Evolutionary conservation across 2,888 invertebrate genomes (phyloP).

Genomic region (Eumerus sabulonum): DNA sequence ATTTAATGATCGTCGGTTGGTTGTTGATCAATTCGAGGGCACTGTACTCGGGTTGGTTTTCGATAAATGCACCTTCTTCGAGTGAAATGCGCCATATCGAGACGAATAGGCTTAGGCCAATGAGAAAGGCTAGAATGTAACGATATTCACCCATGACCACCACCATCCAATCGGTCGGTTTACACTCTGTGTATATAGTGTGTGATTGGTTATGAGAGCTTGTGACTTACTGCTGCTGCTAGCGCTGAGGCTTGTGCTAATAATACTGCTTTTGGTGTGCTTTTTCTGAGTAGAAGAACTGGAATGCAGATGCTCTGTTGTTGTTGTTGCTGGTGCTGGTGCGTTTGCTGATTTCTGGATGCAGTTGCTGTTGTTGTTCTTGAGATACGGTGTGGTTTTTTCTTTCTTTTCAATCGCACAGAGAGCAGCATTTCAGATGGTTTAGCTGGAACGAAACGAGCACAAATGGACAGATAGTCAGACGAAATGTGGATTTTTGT

Average conservation of each 20-base stretch:
- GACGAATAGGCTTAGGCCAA: slow-evolving; percentile 76
- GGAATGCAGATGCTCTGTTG: slow-evolving; percentile 51
- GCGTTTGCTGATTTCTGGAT: slow-evolving; percentile 39
- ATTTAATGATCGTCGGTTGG: slow-evolving; percentile 42
- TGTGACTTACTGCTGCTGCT: slow-evolving; percentile 10
- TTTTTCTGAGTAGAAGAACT: slow-evolving; percentile 31
- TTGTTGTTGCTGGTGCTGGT: slow-evolving; percentile 40
- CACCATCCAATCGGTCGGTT: slow-evolving; percentile 55
- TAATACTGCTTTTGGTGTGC: slow-evolving; percentile 36
- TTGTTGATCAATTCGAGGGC: slow-evolving; percentile 60
- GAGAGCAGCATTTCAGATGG: slow-evolving; percentile 65
- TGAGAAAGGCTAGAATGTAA: slow-evolving; percentile 76
- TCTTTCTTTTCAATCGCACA: slow-evolving; percentile 64
- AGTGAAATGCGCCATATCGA: slow-evolving; percentile 78
- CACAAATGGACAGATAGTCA: background rate
- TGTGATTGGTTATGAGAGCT: slow-evolving; percentile 22
- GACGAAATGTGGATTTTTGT: no score
- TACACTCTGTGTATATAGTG: no score
- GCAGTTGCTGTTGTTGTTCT: slow-evolving; percentile 32
- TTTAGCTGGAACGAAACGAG: slow-evolving; percentile 14
- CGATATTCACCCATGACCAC: slow-evolving; percentile 78
- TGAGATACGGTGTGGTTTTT: slow-evolving; percentile 61
- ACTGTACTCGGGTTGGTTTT: slow-evolving; percentile 63
- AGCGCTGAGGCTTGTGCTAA: slow-evolving; percentile 16
- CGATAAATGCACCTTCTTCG: slow-evolving; percentile 72